These are phyloP conservation scores for Mesaphorura yosii DNA, from an alignment of 1,140 invertebrate species.

Conservation along the genomic window DNA sequence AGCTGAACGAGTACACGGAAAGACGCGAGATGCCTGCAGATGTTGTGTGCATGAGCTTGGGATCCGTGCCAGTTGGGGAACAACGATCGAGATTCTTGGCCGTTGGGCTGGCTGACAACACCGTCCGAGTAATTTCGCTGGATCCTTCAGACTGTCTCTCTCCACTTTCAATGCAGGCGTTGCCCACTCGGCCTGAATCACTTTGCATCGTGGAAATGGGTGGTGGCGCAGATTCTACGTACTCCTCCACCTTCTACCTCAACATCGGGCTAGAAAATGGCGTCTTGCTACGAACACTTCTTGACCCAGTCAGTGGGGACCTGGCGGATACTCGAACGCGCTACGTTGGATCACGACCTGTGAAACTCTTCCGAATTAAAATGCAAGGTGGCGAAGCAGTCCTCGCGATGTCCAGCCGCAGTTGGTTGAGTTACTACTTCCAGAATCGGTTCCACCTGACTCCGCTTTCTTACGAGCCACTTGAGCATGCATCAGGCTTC, in stretches of 20 bases:
- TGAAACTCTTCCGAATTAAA: slow-evolving; percentile 88
- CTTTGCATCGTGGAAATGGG: slow-evolving; percentile 91
- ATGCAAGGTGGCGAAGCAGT: slow-evolving; percentile 94
- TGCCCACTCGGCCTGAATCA: slow-evolving; percentile 93
- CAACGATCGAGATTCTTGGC: slow-evolving; percentile 92
- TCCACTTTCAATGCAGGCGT: slow-evolving; percentile 86
- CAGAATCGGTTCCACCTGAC: slow-evolving; percentile 91
- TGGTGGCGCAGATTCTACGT: slow-evolving; percentile 48
- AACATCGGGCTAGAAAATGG: slow-evolving; percentile 98
- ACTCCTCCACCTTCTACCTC: slow-evolving; percentile 69
- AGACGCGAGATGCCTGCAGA: slow-evolving; percentile 91
- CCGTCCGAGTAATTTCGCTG: slow-evolving; percentile 92
- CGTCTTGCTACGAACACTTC: slow-evolving; percentile 81
- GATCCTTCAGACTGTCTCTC: slow-evolving; percentile 83
- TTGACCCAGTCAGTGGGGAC: slow-evolving; percentile 94
- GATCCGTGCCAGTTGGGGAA: slow-evolving; percentile 86
- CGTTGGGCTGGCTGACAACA: slow-evolving; percentile 91
- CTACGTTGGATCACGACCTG: slow-evolving; percentile 86
- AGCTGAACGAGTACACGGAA: slow-evolving; percentile 96
- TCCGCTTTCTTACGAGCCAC: slow-evolving; percentile 85
- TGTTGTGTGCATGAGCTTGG: slow-evolving; percentile 96
- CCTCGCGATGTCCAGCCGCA: slow-evolving; percentile 91
- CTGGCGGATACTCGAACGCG: slow-evolving; percentile 91
- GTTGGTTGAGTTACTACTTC: slow-evolving; percentile 97
- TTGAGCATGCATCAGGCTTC: slow-evolving; percentile 97